A percentile compares a stretch with the other conserved stretches of the same genome.
These are phyloP conservation scores for Trachymyrmex cornetzi DNA, from an alignment of 1,140 invertebrate genomes.

Conservation along the genomic window DNA sequence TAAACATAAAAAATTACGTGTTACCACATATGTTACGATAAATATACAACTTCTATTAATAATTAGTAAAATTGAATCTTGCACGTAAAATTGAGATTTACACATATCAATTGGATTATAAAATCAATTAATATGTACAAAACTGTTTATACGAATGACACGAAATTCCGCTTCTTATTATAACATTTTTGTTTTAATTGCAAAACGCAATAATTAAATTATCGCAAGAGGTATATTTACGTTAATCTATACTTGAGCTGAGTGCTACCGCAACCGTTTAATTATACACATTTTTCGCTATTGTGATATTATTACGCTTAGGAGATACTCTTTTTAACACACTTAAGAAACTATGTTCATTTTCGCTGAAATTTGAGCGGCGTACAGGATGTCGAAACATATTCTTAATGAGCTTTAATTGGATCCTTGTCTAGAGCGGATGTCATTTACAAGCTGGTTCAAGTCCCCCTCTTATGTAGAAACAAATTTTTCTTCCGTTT, in stretches of 20 bases:
- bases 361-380: neutral
- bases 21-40: neutral
- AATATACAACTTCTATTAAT: constrained; percentile 10
- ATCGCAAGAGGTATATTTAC: neutral
- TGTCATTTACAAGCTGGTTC: constrained; percentile 51
- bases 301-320: neutral
- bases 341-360: constrained; percentile 5
- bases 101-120: neutral
- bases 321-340: constrained; percentile 20
- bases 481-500: constrained; percentile 10
- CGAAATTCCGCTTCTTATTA: neutral
- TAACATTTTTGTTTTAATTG: neutral
- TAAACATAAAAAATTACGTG: neutral
- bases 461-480: neutral
- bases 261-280: constrained; percentile 7
- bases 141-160: constrained; percentile 6
- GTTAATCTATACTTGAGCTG: neutral
- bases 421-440: constrained; percentile 55
- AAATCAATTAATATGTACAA: constrained; percentile 13
- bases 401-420: constrained; percentile 78
- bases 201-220: constrained; percentile 40
- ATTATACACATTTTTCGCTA: constrained; percentile 27
- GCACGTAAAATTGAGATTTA: no score
- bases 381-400: constrained; percentile 55
- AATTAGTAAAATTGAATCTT: constrained; percentile 33